Base-by-base conservation (phyloP, 2,888 invertebrate genomes). In the Augiades crinisus region DNA sequence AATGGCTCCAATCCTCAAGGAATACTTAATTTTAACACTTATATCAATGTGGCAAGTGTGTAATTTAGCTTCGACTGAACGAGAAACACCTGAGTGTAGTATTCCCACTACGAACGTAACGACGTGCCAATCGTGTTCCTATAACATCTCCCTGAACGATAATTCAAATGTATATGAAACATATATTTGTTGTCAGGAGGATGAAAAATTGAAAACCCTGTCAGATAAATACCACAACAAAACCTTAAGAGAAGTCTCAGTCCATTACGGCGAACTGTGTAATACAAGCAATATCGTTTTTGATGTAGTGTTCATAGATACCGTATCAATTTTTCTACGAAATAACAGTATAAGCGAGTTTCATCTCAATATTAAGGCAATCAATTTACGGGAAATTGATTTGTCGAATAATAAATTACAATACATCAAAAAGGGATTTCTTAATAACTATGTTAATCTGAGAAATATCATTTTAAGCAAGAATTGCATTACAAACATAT, bases 401-500 rank as follows among this genome's bases (percentile, higher is more conserved):
- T 72, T 94, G 60, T 92, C 93, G 12, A 72, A 73, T 50, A 94
- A 94, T 70, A 76, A 78, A 63, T 78, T 94, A 59, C 77, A 79
- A 64, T 75, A 75, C 54, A 75, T 93, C 57, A 88, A 73, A 58
- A 89, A 84, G 63, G 85, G 87, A 30, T 74, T 90, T 57, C 93
- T 92, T 73, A 90, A 82, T 77, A 91, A 86, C 65, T 91, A 92
- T 65, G 68, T 71, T 41, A 85, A 84, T 61, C 83, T 95, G 41
- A 91, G 92, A 64, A 91, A 92, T 78, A 85, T 96, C 59, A 91
- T 93, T 72, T 80, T 96, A 65, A 93, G 93, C 70, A 91, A 91
- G 65, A 96, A 96, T 78, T 87, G 90, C 49, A 91, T 96, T 55
- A 72, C 82, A 47, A 81, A 71, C 59, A 89, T 93, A 64, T 86